Base-by-base conservation (phyloP, 2,113 vertebrate species). In the Rhinogobius similis region DNA sequence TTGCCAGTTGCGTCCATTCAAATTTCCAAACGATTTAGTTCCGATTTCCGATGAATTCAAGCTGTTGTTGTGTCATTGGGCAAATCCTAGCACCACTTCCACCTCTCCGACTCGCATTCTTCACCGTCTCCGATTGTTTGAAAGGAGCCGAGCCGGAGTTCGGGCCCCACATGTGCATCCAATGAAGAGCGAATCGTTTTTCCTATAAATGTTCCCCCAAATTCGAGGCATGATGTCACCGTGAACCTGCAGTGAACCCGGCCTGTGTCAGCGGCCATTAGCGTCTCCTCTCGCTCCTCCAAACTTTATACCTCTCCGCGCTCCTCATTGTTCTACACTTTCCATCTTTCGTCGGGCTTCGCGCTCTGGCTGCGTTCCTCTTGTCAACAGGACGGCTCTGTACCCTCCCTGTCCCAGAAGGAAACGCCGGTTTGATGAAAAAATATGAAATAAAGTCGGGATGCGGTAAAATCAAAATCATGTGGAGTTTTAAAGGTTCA, bases 211-310 rank as follows among this genome's bases (percentile, higher is more conserved):
- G 81, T 84, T 91, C 84, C 88, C 82, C 75, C 82, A 90, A 92
- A 39, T 73, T 88, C 88, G 79, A 82, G 90, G 88, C 84, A 91
- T 92, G 92, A 93, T 90, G 90, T 93, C 93, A 93, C 85, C 36
- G 38, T 91, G 89, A 93, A 93, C 93, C 87, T 88, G 86, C 84
- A 43, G 76, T 93, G 91, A 93, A 92, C 92, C 84, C 84, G 14
- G 63, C 77, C 83, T 89, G 89, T 90, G 90, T 93, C 91, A 90
- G 79, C 88, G 76, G 76, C 78, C 75, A 90, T 93, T 90, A 93
- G 77, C 21, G 78, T 92, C 88, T 85, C 23, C 27, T 64, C 46
- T 76, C 67, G 44, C 73, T 52, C 29, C 10, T 41, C 39, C 13
- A 41, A 1, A 41, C 39, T 41, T 10, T 10, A 41, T 41, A 10